These are phyloP conservation scores for Hemiprocne comata DNA, from an alignment of 2,113 vertebrate species.

Conservation along the genomic window DNA sequence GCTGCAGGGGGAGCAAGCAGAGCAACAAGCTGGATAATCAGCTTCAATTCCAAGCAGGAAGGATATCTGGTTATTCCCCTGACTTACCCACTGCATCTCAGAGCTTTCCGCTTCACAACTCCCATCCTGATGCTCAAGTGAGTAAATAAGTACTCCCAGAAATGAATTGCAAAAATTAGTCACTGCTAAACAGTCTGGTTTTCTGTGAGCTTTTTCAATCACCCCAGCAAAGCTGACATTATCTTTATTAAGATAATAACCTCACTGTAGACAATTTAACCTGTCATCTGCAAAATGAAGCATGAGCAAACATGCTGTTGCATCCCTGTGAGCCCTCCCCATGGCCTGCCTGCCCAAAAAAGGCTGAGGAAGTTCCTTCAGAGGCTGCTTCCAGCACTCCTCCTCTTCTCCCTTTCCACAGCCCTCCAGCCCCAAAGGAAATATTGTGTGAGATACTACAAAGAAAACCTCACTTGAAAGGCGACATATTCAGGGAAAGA, in stretches of 20 bases:
- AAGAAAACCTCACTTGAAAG: constrained; percentile 14
- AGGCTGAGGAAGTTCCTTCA: neutral
- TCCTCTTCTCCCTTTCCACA: neutral
- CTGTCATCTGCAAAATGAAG: constrained; percentile 2
- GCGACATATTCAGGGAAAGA: neutral
- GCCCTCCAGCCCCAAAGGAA: neutral
- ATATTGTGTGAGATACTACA: neutral
- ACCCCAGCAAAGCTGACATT: constrained; percentile 36
- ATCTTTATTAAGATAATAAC: constrained; percentile 49
- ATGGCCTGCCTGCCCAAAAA: neutral
- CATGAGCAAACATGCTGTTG: neutral
- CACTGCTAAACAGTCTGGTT: neutral
- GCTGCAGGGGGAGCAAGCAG: neutral
- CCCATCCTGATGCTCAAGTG: neutral
- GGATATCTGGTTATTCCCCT: neutral
- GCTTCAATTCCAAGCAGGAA: neutral
- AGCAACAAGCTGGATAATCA: neutral
- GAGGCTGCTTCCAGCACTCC: neutral
- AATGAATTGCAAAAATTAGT: neutral
- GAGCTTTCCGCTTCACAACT: neutral
- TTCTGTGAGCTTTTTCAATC: constrained; percentile 4
- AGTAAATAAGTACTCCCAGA: neutral
- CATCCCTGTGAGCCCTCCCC: neutral
- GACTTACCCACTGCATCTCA: neutral
- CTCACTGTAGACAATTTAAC: constrained; percentile 37